These are phyloP conservation scores for Oligia latruncula DNA, from an alignment of 2,888 invertebrate species.

Conservation along the genomic window DNA sequence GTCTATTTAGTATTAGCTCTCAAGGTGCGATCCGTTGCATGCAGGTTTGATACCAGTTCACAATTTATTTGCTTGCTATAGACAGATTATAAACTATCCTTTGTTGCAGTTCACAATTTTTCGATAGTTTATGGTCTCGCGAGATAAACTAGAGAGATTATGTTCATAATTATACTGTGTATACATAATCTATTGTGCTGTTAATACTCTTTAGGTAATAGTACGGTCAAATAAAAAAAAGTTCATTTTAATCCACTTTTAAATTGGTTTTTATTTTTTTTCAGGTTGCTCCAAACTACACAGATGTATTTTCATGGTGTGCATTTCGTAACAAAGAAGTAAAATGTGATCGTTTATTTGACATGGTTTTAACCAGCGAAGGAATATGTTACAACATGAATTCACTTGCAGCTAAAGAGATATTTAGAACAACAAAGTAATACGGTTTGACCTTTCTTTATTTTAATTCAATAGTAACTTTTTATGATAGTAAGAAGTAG, in stretches of 20 bases:
- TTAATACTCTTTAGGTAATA: not conserved
- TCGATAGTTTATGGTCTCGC: not conserved
- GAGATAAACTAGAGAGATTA: no score
- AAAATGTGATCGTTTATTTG: constrained; percentile 42
- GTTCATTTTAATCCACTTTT: not conserved
- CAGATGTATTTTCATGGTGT: constrained; percentile 23
- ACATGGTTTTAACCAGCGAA: constrained; percentile 70
- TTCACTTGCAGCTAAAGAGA: constrained; percentile 69
- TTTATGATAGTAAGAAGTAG: not conserved
- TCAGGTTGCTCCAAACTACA: constrained; percentile 40
- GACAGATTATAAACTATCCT: no score
- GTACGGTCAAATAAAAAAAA: not conserved
- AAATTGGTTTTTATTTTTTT: constrained; percentile 9
- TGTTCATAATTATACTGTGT: not conserved
- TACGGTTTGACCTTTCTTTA: not conserved
- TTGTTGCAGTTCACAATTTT: not conserved
- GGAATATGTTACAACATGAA: constrained; percentile 77
- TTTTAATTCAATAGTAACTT: not conserved
- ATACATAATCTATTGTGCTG: not conserved
- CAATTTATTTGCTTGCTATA: no score
- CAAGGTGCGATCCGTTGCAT: not conserved
- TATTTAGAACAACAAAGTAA: constrained; percentile 66
- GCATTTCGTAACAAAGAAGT: rapidly evolving
- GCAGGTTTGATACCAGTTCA: not conserved
- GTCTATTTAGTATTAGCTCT: no score